phyloP scores from a whole-genome alignment of 2,113 vertebrate genomes.

The Ceyx melanurus region DNA sequence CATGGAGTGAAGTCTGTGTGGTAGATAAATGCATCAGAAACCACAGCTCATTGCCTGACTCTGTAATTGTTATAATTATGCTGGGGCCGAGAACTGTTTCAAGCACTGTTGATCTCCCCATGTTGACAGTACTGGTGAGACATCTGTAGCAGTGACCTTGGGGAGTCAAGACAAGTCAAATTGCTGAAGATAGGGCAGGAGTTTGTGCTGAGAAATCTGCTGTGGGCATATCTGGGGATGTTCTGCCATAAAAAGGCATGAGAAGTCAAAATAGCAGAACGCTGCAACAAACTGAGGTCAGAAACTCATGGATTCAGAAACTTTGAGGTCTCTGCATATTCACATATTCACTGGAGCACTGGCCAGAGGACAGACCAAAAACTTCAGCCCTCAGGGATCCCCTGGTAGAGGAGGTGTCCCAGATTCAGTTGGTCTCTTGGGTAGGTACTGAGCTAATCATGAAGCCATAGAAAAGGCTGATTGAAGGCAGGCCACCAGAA shows the following conservation, averaged over 20 bases:
- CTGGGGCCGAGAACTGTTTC: neutral
- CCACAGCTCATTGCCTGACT: constrained; percentile 12
- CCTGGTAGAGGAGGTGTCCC: neutral
- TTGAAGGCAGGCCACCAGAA: neutral
- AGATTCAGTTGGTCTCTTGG: neutral
- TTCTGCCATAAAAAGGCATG: neutral
- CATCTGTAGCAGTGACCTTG: neutral
- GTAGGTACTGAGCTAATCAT: neutral
- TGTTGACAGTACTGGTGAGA: neutral
- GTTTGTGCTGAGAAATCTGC: neutral
- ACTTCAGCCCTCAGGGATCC: neutral
- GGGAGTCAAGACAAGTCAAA: neutral
- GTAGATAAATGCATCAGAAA: neutral
- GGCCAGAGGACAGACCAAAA: neutral
- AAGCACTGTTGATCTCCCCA: rapidly evolving
- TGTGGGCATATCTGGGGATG: neutral
- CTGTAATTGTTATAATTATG: neutral
- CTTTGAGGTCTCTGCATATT: neutral
- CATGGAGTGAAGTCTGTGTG: rapidly evolving
- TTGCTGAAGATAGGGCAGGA: rapidly evolving
- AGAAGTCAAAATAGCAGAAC: neutral
- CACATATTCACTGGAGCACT: neutral
- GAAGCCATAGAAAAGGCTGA: neutral
- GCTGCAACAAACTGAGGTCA: neutral
- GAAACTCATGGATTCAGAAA: neutral